phyloP scores from a whole-genome alignment of 2,113 vertebrate species.

The Centropus bengalensis region DNA sequence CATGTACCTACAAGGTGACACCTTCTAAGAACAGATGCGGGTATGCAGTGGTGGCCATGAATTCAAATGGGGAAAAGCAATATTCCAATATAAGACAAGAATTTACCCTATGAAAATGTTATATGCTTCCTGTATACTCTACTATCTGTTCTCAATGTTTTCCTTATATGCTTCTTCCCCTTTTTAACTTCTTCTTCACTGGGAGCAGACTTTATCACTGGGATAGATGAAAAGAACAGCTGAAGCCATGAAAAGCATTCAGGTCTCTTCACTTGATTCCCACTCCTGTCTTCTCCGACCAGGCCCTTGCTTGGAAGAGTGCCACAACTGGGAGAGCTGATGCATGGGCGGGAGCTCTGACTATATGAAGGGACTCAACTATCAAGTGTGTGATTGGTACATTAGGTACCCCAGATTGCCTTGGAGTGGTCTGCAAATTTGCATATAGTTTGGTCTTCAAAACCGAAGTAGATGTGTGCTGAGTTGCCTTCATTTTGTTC shows the following conservation, averaged over 20 bases:
- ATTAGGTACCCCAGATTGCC: not conserved
- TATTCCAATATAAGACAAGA: not conserved
- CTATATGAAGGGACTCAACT: not conserved
- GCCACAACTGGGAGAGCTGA: not conserved
- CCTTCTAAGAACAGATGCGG: not conserved
- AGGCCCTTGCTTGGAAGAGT: not conserved
- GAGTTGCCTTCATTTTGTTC: not conserved
- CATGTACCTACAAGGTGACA: not conserved
- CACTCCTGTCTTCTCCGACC: not conserved
- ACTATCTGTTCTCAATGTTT: not conserved
- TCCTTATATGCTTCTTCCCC: not conserved
- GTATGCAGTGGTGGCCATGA: not conserved
- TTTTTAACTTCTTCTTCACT: not conserved
- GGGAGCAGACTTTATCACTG: not conserved
- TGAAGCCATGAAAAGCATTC: not conserved
- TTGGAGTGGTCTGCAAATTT: not conserved
- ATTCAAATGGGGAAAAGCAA: not conserved
- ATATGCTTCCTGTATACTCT: not conserved
- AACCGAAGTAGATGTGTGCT: not conserved
- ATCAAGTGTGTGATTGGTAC: not conserved
- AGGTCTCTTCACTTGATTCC: not conserved
- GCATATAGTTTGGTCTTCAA: not conserved
- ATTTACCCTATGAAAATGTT: not conserved
- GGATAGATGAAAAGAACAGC: not conserved
- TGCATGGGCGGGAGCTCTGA: not conserved